Evolutionary conservation across 2,888 invertebrate species (phyloP).

Genomic region (Leucoma salicis): DNA sequence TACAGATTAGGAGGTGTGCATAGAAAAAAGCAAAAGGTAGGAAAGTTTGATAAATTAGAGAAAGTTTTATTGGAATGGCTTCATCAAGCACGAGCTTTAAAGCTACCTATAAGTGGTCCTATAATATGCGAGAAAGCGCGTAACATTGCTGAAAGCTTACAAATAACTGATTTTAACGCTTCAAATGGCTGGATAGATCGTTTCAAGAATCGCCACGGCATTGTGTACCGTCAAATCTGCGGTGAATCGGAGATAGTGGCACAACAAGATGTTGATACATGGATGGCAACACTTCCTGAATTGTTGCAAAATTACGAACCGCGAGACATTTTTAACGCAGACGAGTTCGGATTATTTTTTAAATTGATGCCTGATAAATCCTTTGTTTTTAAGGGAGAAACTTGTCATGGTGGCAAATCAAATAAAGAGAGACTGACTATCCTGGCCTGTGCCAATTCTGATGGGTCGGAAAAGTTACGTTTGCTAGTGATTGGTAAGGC

Average conservation of each 20-base stretch:
- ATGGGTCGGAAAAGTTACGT: conserved; percentile 29
- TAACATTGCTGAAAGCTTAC: conserved; percentile 11
- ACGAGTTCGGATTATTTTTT: conserved; percentile 31
- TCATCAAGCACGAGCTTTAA: conserved; percentile 1
- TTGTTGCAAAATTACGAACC: conserved; percentile 15
- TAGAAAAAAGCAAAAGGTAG: too few species aligned
- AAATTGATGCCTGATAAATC: conserved; percentile 1
- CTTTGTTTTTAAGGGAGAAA: background rate
- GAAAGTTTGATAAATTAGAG: too few species aligned
- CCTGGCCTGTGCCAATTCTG: conserved; percentile 33
- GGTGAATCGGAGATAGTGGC: conserved; percentile 8
- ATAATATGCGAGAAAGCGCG: conserved; percentile 10
- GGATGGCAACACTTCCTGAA: conserved; percentile 10
- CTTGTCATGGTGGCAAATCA: background rate
- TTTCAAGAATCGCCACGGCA: conserved; percentile 22
- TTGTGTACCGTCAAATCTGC: conserved; percentile 9
- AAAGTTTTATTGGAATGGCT: too few species aligned
- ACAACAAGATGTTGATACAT: conserved; percentile 3
- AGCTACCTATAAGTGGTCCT: conserved; percentile 5
- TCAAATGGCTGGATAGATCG: conserved; percentile 23
- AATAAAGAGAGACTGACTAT: conserved; percentile 31
- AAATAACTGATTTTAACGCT: conserved; percentile 6
- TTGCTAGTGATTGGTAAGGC: conserved; percentile 31
- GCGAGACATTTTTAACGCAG: conserved; percentile 19
- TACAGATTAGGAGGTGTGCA: too few species aligned